Percentiles rank a stretch among this genome's conserved stretches.
Conservation (phyloP, 2,113 vertebrate species). For the Phasianus colchicus region DNA sequence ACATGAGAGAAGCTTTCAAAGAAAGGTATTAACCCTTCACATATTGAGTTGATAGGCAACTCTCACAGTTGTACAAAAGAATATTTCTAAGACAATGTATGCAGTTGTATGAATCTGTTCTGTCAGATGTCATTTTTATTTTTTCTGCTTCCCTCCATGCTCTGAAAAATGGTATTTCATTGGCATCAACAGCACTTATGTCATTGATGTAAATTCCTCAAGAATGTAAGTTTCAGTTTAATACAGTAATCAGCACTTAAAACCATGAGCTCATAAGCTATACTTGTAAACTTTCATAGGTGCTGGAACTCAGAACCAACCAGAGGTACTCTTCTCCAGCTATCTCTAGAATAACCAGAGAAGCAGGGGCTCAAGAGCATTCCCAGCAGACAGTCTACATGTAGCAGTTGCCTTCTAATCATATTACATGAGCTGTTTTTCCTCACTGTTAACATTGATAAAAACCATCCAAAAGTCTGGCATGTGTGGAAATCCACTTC, state of each 20-base stretch:
- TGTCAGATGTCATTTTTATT: neutral
- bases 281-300: neutral
- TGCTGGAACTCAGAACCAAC: neutral
- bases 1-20: neutral
- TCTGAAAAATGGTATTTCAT: neutral
- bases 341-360: neutral
- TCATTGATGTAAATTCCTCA: neutral
- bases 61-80: neutral
- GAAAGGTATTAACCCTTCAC: neutral
- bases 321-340: neutral
- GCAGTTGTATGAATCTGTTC: neutral
- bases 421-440: neutral
- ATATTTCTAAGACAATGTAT: neutral
- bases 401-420: neutral
- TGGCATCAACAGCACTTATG: neutral
- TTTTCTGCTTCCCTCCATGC: neutral
- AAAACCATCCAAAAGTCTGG: neutral
- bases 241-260: neutral
- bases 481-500: neutral
- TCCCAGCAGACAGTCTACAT: neutral
- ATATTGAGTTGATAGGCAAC: neutral
- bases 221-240: neutral
- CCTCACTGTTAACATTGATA: neutral
- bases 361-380: accelerated
- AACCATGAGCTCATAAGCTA: neutral